A percentile compares a stretch with the other conserved stretches of the same genome.
These are phyloP conservation scores for Diorhabda elongata DNA, from an alignment of 1,140 invertebrate genomes.

Conservation along the genomic window DNA sequence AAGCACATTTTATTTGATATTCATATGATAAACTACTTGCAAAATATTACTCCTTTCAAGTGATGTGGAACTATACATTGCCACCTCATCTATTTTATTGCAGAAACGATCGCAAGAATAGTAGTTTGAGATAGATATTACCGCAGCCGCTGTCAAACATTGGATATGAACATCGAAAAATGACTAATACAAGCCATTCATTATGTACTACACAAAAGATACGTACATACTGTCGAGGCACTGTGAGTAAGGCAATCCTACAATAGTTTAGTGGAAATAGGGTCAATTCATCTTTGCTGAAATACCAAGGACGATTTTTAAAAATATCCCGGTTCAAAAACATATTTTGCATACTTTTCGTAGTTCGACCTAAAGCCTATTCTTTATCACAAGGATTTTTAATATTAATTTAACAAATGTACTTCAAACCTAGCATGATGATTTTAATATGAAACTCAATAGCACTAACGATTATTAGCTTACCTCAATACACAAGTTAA, in stretches of 20 bases:
- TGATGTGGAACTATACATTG: no score
- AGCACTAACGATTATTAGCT: no score
- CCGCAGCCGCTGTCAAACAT: constrained; percentile 31
- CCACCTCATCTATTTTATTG: no score
- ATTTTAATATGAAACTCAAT: no score
- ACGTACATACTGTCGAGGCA: constrained; percentile 50
- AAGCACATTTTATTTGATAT: no score
- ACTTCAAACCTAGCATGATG: no score
- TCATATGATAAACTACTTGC: no score
- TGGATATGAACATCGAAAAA: constrained; percentile 32
- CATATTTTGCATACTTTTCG: not conserved
- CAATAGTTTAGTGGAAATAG: constrained; percentile 48
- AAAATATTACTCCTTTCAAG: no score
- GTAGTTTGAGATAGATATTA: constrained; percentile 27
- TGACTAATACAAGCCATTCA: constrained; percentile 23
- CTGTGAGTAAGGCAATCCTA: constrained; percentile 50
- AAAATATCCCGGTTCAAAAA: not conserved
- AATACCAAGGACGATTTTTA: constrained; percentile 6
- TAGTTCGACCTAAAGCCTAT: not conserved
- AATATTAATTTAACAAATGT: no score
- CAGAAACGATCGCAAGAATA: no score
- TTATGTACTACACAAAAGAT: constrained; percentile 45
- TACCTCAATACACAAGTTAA: no score
- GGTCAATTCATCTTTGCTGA: constrained; percentile 33
- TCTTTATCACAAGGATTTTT: not conserved